These are phyloP conservation scores for Drosophila pegasa DNA, from an alignment of 2,888 invertebrate genomes.

Conservation along the genomic window DNA sequence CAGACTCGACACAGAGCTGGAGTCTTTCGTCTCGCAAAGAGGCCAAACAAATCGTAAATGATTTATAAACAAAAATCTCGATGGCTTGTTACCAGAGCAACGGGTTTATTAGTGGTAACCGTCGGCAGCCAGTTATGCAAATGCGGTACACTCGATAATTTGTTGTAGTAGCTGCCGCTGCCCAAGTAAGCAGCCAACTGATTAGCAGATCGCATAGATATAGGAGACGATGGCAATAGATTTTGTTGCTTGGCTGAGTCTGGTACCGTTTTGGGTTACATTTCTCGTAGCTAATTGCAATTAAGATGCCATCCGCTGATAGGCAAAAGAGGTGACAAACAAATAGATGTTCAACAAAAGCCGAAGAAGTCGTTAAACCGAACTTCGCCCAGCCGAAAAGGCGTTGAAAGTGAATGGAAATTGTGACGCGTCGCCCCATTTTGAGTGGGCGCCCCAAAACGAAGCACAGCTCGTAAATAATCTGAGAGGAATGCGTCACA, in stretches of 20 bases:
- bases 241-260: neutral
- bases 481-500: conserved; percentile 24
- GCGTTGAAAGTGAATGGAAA: conserved; percentile 53
- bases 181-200: conserved; percentile 41
- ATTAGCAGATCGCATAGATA: conserved; percentile 56
- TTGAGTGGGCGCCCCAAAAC: conserved; percentile 38
- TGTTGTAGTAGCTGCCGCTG: conserved; percentile 43
- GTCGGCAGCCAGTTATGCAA: conserved; percentile 63
- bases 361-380: neutral
- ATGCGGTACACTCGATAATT: conserved; percentile 44
- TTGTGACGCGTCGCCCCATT: conserved; percentile 15
- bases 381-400: conserved; percentile 23
- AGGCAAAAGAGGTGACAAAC: conserved; percentile 63
- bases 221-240: neutral
- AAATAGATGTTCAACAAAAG: conserved; percentile 53
- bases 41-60: conserved; percentile 64
- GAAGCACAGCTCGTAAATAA: conserved; percentile 44
- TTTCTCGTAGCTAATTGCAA: conserved; percentile 75
- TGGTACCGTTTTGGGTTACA: conserved; percentile 53
- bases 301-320: conserved; percentile 66
- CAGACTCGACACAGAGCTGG: neutral
- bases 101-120: conserved; percentile 58
- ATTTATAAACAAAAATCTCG: conserved; percentile 54
- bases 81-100: conserved; percentile 59
- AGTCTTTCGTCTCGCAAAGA: conserved; percentile 10